Evolutionary conservation across 2,797 vertebrate species (phyloP).

Genomic region (Rhadinocentrus ornatus): DNA sequence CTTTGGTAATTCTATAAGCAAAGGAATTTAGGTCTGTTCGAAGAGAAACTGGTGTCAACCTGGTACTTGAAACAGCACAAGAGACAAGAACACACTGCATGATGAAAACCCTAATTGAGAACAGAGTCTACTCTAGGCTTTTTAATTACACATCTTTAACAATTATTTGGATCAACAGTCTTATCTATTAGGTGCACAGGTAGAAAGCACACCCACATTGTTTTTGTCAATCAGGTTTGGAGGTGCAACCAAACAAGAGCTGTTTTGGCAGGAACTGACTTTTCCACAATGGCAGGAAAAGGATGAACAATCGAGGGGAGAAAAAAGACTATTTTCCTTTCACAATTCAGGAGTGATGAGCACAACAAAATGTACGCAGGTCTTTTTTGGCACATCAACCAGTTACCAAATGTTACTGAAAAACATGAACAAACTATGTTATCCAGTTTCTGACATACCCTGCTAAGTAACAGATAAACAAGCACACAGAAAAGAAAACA

Average conservation of each 20-base stretch:
- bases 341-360: background rate
- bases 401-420: constrained; percentile 1
- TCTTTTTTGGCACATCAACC: background rate
- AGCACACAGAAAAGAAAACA: constrained; percentile 10
- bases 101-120: too few relatives aligned
- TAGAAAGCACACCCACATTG: background rate
- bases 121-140: too few relatives aligned
- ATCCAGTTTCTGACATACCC: constrained; percentile 5
- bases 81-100: background rate
- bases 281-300: background rate
- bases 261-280: constrained; percentile 6
- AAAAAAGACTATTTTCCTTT: background rate
- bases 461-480: constrained; percentile 23
- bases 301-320: background rate
- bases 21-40: too few relatives aligned
- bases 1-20: too few relatives aligned
- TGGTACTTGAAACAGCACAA: background rate
- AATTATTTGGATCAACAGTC: background rate
- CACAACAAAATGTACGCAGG: background rate
- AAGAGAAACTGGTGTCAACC: too few relatives aligned
- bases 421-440: constrained; percentile 9
- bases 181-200: background rate
- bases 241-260: constrained; percentile 3
- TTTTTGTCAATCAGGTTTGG: constrained; percentile 5
- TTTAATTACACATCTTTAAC: too few relatives aligned